Percentiles rank a stretch among this genome's conserved stretches.
phyloP scores from a whole-genome alignment of 1,140 invertebrate species.

The Lasioglossum albipes region DNA sequence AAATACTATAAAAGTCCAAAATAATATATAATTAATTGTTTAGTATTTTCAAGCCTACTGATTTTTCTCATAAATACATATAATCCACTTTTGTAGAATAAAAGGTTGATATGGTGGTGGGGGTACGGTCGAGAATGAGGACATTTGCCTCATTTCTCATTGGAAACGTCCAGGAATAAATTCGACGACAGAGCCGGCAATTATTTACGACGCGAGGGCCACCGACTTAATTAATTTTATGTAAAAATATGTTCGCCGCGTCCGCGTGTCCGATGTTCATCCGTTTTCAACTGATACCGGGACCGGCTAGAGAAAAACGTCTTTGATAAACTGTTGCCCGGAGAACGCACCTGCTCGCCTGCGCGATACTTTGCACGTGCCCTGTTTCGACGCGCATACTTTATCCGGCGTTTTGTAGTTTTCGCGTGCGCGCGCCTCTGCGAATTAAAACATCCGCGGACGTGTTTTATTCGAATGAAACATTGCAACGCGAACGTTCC shows the following conservation, averaged over 20 bases:
- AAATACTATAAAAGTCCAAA: too few relatives aligned
- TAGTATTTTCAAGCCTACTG: too few relatives aligned
- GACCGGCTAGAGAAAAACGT: slow-evolving; percentile 25
- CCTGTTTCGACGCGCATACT: slow-evolving; percentile 19
- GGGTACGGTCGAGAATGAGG: neutral
- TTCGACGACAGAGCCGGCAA: neutral
- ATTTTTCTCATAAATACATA: too few relatives aligned
- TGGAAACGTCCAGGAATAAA: slow-evolving; percentile 20
- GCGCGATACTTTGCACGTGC: slow-evolving; percentile 19
- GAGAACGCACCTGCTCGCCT: slow-evolving; percentile 52
- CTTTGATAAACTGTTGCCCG: slow-evolving; percentile 44
- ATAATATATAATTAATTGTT: too few relatives aligned
- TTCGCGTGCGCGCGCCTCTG: neutral
- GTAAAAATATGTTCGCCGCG: slow-evolving; percentile 29
- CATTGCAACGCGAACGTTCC: too few relatives aligned
- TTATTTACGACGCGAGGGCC: slow-evolving; percentile 9
- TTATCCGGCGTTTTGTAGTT: slow-evolving; percentile 18
- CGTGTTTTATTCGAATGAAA: too few relatives aligned
- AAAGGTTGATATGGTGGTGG: too few relatives aligned
- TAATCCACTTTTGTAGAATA: too few relatives aligned
- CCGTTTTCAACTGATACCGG: neutral
- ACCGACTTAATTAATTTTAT: slow-evolving; percentile 42
- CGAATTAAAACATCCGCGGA: too few relatives aligned
- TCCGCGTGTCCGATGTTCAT: neutral
- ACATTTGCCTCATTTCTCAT: neutral